Evolutionary conservation across 2,888 invertebrate genomes (phyloP), one percentile per base, ranked within the genome.

Genomic region (Microctonus brassicae): DNA sequence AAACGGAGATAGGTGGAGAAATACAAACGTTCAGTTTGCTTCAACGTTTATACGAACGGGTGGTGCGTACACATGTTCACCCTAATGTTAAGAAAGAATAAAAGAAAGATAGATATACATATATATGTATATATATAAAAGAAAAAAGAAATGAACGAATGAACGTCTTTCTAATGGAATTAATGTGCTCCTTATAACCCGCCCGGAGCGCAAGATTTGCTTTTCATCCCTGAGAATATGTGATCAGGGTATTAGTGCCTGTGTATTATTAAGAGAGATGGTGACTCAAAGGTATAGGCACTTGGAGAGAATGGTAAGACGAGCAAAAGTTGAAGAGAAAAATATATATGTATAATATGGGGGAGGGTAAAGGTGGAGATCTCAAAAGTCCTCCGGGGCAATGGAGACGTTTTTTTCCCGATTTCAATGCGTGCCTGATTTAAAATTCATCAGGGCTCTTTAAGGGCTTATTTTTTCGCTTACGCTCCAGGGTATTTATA

Each of bases 381-480:
- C 72, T 76, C 77, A 79, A 83, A 83, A 84, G 84, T 83, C 83
- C 84, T 84, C 47, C 82, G 75, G 55, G 81, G 82, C 84, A 78
- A 81, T 78, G 80, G 81, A 83, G 83, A 85, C 83, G 84, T 84
- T 87, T 84, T 47, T 47, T 81, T 53, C 71, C 82, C 81, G 84
- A 85, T 86, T 84, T 86, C 85, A 85, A 86, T 86, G 86, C 83
- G 77, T 75, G 79, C 70, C 85, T 85, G 86, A 87, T 87, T 87
- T 86, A 86, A 87, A 86, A 87, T 87, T 87, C 86, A 87, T 87
- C 86, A 86, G 84, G 29, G 78, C 85, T 86, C 85, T 86, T 86
- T 86, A 86, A 84, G 84, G 84, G 87, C 87, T 87, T 87, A 87
- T 86, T 86, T 86, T 85, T 85, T 82, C 83, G 82, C 84, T 83